A percentile compares a stretch with the other conserved stretches of the same genome.
Conservation (phyloP, 1,140 invertebrate genomes). For the Cotesia glomerata region DNA sequence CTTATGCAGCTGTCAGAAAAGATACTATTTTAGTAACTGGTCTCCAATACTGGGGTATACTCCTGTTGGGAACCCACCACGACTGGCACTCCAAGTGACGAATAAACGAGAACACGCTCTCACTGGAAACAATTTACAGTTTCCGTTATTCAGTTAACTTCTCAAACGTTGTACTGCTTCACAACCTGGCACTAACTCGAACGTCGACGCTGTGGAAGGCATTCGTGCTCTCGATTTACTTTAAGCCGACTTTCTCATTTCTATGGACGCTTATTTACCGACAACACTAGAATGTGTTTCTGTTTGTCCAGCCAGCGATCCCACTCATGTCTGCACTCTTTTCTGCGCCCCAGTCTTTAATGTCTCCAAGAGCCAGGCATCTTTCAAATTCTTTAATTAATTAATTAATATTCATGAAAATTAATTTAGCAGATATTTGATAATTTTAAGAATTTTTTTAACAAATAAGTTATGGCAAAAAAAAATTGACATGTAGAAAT, state of each 20-base stretch:
- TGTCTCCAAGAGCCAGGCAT: no score
- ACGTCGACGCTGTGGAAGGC: slow-evolving; percentile 23
- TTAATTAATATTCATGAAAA: no score
- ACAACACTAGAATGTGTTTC: slow-evolving; percentile 1
- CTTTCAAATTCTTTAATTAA: no score
- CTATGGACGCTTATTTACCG: slow-evolving; percentile 34
- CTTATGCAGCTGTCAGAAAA: no score
- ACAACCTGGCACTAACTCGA: slow-evolving; percentile 29
- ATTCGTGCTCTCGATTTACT: slow-evolving; percentile 34
- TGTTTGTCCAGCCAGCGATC: background rate
- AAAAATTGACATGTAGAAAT: no score
- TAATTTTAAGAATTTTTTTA: no score
- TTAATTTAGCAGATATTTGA: no score
- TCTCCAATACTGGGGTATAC: background rate
- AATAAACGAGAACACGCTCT: slow-evolving; percentile 14
- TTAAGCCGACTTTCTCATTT: slow-evolving; percentile 52
- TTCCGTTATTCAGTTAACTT: slow-evolving; percentile 12
- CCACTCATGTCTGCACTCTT: no score
- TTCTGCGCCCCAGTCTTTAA: no score
- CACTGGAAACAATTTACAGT: slow-evolving; percentile 18
- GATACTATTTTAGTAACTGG: background rate
- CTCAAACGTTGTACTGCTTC: slow-evolving; percentile 3
- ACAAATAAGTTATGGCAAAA: no score
- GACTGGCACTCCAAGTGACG: background rate
- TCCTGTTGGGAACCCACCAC: background rate